Base-by-base conservation (phyloP, 2,797 vertebrate species). In the Merluccius polli region DNA sequence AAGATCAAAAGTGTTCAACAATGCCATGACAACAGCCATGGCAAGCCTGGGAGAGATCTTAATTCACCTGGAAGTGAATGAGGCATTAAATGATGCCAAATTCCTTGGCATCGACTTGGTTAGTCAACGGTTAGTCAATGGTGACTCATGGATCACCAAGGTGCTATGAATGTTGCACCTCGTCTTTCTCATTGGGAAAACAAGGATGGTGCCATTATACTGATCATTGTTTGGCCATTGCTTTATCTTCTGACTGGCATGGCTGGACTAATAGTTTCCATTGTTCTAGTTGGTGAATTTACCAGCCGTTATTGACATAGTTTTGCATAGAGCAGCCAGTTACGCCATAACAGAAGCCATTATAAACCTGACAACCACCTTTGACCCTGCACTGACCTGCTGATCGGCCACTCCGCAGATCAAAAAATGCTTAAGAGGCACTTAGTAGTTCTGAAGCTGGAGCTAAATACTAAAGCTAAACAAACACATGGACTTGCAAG, bases 381-480 rank as follows among this genome's bases (percentile, higher is more conserved):
- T 73, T 83, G 85, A 88, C 87, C 85, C 78, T 7, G 24, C 44
- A 35, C 69, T 32, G 77, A 76, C 32, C 38, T 73, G 65, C 73
- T n/a, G 13, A 70, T 79, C 79, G 72, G 70, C 77, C n/a, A 9
- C 33, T 1, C 29, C 73, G 24, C 5, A n/a, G 75, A 52, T 73
- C 75, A 65, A 79, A 84, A 79, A 75, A 29, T 65, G 77, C 73
- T 48, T 12, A 65, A 36, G 48, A 71, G 79, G 71, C 77, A 16
- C 78, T 83, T 76, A 77, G 75, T 24, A 65, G 59, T 6, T 31
- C 27, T 75, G 77, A 84, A 52, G 70, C 69, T 71, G 13, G 4
- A 11, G 75, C 79, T 75, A 81, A 86, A 24, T 71, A 68, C 80
- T 67, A 67, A 72, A 27, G 68, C 79, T 83, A 83, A 83, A 65